Percentiles rank a stretch among this genome's conserved stretches.
These are phyloP conservation scores for Apeira syringaria DNA, from an alignment of 2,888 invertebrate species.

Conservation along the genomic window DNA sequence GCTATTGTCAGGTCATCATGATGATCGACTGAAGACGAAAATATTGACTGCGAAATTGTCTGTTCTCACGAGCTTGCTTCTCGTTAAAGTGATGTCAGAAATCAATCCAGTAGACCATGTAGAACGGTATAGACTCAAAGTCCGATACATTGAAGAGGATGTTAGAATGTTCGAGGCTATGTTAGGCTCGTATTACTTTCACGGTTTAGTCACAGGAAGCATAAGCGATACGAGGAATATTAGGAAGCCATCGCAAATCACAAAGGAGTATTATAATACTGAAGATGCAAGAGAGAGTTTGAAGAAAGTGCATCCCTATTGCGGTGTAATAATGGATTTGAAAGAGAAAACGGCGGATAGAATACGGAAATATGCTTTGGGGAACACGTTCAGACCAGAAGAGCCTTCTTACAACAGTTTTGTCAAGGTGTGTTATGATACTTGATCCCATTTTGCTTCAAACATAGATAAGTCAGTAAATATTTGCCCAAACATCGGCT, in stretches of 20 bases:
- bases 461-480: too few species aligned
- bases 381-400: slow-evolving; percentile 81
- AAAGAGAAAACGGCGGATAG: slow-evolving; percentile 58
- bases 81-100: slow-evolving; percentile 83
- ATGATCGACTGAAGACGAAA: slow-evolving; percentile 40
- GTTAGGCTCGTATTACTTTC: slow-evolving; percentile 82
- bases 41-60: slow-evolving; percentile 56
- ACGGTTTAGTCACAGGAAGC: slow-evolving; percentile 63
- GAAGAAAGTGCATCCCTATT: slow-evolving; percentile 74
- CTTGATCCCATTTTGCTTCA: too few species aligned
- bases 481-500: too few species aligned
- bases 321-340: slow-evolving; percentile 59
- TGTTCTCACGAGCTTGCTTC: slow-evolving; percentile 78
- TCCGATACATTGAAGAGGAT: slow-evolving; percentile 87
- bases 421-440: slow-evolving; percentile 74
- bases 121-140: slow-evolving; percentile 89
- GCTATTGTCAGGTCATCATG: background rate
- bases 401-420: slow-evolving; percentile 77
- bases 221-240: slow-evolving; percentile 57
- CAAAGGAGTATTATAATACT: slow-evolving; percentile 39
- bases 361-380: slow-evolving; percentile 73
- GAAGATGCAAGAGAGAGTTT: slow-evolving; percentile 40
- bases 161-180: slow-evolving; percentile 83
- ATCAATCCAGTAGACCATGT: slow-evolving; percentile 92
- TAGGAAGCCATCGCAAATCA: slow-evolving; percentile 48